Percentiles rank a stretch among this genome's conserved stretches.
phyloP scores from a whole-genome alignment of 2,888 invertebrate genomes.

The Venusia cambrica region DNA sequence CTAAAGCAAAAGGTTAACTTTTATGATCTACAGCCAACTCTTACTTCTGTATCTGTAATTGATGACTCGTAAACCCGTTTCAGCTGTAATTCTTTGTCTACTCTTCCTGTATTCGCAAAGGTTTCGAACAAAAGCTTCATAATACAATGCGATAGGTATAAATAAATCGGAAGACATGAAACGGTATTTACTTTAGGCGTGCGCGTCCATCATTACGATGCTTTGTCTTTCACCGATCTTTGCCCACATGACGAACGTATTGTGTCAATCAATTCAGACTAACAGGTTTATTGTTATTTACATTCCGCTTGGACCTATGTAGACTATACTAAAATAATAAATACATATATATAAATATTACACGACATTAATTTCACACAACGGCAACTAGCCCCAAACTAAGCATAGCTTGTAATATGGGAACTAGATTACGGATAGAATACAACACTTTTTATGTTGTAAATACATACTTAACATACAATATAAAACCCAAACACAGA shows the following conservation, averaged over 20 bases:
- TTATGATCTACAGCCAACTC: constrained; percentile 18
- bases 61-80: constrained; percentile 37
- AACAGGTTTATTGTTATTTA: too few relatives aligned
- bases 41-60: constrained; percentile 18
- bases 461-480: too few relatives aligned
- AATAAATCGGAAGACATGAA: constrained; percentile 30
- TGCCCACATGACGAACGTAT: constrained; percentile 11
- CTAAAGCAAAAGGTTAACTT: constrained; percentile 25
- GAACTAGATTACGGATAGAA: too few relatives aligned
- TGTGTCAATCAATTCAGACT: constrained; percentile 7
- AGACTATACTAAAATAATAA: too few relatives aligned
- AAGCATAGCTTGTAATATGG: too few relatives aligned
- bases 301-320: too few relatives aligned
- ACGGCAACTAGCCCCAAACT: too few relatives aligned
- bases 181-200: constrained; percentile 18
- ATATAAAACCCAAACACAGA: too few relatives aligned
- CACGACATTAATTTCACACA: too few relatives aligned
- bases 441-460: too few relatives aligned
- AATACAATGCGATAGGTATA: constrained; percentile 29
- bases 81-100: constrained; percentile 43
- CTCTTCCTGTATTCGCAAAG: constrained; percentile 39
- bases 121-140: constrained; percentile 22
- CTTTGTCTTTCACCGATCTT: constrained; percentile 16
- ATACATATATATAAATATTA: too few relatives aligned
- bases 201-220: constrained; percentile 13